phyloP scores from a whole-genome alignment of 2,797 vertebrate species.

The Rousettus madagascariensis region DNA sequence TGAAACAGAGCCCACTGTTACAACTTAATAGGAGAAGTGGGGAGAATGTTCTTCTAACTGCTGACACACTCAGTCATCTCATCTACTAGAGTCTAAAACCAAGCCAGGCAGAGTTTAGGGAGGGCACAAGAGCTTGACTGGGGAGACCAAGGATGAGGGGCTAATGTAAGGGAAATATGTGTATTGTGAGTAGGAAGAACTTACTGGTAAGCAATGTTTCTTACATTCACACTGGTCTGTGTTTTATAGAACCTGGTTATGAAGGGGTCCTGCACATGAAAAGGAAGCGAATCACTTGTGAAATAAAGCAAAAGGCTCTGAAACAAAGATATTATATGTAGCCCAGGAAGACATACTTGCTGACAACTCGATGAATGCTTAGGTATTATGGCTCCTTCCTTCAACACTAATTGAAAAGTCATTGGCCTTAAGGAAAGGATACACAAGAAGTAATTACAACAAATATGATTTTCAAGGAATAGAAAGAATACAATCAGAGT shows the following conservation, averaged over 20 bases:
- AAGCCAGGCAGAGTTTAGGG: slow-evolving; percentile 45
- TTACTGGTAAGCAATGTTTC: slow-evolving; percentile 81
- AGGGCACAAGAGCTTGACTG: background rate
- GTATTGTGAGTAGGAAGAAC: slow-evolving; percentile 72
- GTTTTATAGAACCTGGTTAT: slow-evolving; percentile 83
- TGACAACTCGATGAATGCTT: slow-evolving; percentile 88
- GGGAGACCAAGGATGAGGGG: slow-evolving; percentile 46
- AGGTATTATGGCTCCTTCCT: slow-evolving; percentile 84
- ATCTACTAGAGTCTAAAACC: slow-evolving; percentile 63
- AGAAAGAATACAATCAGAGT: slow-evolving; percentile 84
- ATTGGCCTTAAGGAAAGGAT: slow-evolving; percentile 85
- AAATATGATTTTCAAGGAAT: slow-evolving; percentile 86
- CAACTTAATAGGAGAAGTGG: background rate
- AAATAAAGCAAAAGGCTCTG: slow-evolving; percentile 89
- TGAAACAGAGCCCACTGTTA: background rate
- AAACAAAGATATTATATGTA: slow-evolving; percentile 86
- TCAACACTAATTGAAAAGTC: slow-evolving; percentile 88
- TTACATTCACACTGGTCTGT: slow-evolving; percentile 82
- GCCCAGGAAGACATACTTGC: slow-evolving; percentile 84
- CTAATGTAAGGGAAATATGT: slow-evolving; percentile 36
- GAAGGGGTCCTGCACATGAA: slow-evolving; percentile 82
- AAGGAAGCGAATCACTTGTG: slow-evolving; percentile 80
- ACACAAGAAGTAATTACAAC: slow-evolving; percentile 87
- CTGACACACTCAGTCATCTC: slow-evolving; percentile 62
- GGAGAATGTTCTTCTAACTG: slow-evolving; percentile 49